Base-by-base conservation (phyloP, 2,113 vertebrate genomes). In the Microtus oregoni region DNA sequence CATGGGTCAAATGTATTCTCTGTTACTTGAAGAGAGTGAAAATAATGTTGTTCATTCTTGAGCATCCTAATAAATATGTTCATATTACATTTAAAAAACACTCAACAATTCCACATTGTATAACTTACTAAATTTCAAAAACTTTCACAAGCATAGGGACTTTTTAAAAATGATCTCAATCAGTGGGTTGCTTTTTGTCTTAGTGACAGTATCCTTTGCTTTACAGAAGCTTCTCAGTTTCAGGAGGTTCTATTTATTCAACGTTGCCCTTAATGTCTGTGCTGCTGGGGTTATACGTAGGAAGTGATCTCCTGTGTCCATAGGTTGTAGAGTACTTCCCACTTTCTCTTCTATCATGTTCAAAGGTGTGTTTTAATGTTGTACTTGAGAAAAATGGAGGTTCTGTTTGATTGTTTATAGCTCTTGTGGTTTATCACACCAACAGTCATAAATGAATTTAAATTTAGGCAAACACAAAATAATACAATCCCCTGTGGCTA, bases 41-140 rank as follows among this genome's bases (percentile, higher is more conserved):
- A 61, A 47, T 94, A 55, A 81, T 73, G 9, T 77, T 88, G 11
- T 12, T 50, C n/a, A 47, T 82, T 91, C 28, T 85, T 70, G 78
- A 79, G 52, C 81, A 50, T 63, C 55, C 47, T 92, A 98, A 97
- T 97, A 97, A 97, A 96, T 32, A 76, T 63, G 72, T 92, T 86
- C 83, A 19, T 94, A 83, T 17, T 86, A 87, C 47, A 30, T 10
- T 73, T 89, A 2, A 50, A 50, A 94, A 93, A 94, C 19, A 67
- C 30, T 93, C 50, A 70, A 24, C 41, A 24, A 47, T 8, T 44
- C 5, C 35, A 72, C 32, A 47, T 35, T 58, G 32, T 83, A 77
- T 0, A 67, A 22, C 19, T 79, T 86, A 55, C 55, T 58, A 77
- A n/a, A 82, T 82, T 24, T 82, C 11, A 61, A 61, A 55, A 83